phyloP scores from a whole-genome alignment of 2,888 invertebrate genomes.

The Spodoptera picta region DNA sequence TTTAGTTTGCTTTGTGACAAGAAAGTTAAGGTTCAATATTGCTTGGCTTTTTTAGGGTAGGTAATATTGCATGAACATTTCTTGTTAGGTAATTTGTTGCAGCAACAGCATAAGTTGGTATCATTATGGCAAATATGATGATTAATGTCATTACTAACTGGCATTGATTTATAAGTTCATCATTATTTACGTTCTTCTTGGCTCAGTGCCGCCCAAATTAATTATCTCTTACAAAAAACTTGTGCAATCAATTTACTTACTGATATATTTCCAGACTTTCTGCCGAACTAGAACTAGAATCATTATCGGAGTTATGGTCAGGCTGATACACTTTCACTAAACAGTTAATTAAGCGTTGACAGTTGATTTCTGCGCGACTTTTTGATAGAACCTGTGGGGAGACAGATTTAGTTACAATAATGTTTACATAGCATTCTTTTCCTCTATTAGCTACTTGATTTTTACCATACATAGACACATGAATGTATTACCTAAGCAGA shows the following conservation, averaged over 20 bases:
- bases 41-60: no score
- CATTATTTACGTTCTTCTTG: no score
- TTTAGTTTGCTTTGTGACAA: background rate
- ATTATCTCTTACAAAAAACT: no score
- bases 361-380: conserved; percentile 91
- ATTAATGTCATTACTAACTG: no score
- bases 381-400: conserved; percentile 88
- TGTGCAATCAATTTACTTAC: conserved; percentile 73
- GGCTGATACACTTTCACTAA: conserved; percentile 90
- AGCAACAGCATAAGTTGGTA: background rate
- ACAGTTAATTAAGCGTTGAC: conserved; percentile 92
- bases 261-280: conserved; percentile 92
- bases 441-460: no score
- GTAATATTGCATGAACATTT: no score
- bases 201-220: background rate
- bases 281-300: conserved; percentile 89
- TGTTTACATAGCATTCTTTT: no score
- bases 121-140: background rate
- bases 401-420: background rate
- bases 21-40: no score
- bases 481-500: no score
- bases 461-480: no score
- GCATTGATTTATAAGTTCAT: no score
- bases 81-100: no score
- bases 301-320: conserved; percentile 85